phyloP scores from a whole-genome alignment of 2,113 vertebrate species.

The Lepus timidus region DNA sequence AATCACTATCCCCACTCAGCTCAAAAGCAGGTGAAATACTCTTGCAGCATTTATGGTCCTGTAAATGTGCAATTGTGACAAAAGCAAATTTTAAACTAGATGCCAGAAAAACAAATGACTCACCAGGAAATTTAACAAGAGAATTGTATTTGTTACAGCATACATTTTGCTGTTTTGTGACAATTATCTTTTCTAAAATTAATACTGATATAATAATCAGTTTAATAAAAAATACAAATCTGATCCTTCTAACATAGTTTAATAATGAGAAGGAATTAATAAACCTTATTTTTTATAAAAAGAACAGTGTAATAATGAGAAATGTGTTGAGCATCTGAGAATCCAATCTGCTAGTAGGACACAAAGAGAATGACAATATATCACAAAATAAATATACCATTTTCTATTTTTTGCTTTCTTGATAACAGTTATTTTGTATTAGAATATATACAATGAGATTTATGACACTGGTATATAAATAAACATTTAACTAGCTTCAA shows the following conservation, averaged over 20 bases:
- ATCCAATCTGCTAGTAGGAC: background rate
- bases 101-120: slow-evolving; percentile 19
- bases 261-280: background rate
- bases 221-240: background rate
- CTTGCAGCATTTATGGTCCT: slow-evolving; percentile 46
- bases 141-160: background rate
- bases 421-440: background rate
- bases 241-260: background rate
- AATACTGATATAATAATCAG: background rate
- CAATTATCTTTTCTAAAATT: slow-evolving; percentile 33
- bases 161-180: slow-evolving; percentile 12
- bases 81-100: background rate
- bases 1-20: background rate
- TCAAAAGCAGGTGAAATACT: slow-evolving; percentile 49
- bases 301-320: background rate
- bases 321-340: background rate
- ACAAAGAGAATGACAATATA: background rate
- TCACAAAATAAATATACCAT: background rate
- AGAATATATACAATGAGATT: background rate
- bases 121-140: slow-evolving; percentile 30
- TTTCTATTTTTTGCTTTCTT: background rate
- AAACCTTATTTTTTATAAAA: background rate
- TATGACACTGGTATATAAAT: background rate
- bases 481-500: background rate
- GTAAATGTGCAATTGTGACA: background rate